phyloP scores from a whole-genome alignment of 2,797 vertebrate species.

The Microcaecilia unicolor region DNA sequence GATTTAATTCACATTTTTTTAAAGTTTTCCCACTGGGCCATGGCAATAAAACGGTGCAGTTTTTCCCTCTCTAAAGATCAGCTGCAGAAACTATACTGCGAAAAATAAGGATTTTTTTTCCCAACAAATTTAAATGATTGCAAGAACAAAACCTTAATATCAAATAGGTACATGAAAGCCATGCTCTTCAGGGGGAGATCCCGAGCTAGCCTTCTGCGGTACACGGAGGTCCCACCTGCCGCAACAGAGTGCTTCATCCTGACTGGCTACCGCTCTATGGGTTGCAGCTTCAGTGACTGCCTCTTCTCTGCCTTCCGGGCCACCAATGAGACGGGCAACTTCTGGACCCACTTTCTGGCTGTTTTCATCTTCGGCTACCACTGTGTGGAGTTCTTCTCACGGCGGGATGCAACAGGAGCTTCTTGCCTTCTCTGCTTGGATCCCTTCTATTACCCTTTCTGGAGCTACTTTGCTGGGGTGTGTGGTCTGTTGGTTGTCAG shows the following conservation, averaged over 20 bases:
- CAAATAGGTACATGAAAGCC: no score
- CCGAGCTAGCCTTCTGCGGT: conserved; percentile 31
- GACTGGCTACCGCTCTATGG: conserved; percentile 66
- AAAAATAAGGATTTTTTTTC: no score
- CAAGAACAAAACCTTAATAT: no score
- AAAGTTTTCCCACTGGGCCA: no score
- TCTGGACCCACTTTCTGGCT: conserved; percentile 73
- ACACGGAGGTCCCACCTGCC: conserved; percentile 55
- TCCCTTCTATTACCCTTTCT: conserved; percentile 60
- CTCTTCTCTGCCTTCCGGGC: conserved; percentile 60
- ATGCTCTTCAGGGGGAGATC: background rate
- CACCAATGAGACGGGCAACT: conserved; percentile 73
- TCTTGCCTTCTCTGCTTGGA: conserved; percentile 1
- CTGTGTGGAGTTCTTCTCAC: conserved; percentile 51
- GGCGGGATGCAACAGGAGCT: conserved; percentile 30
- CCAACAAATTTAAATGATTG: no score
- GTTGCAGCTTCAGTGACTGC: conserved; percentile 62
- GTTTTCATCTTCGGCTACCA: conserved; percentile 59
- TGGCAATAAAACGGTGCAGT: no score
- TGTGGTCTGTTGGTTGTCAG: conserved; percentile 59
- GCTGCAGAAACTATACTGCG: no score
- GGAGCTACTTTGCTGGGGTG: conserved; percentile 64
- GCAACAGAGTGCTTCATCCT: conserved; percentile 68
- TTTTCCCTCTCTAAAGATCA: no score
- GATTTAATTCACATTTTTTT: no score